Evolutionary conservation across 2,888 invertebrate species (phyloP), one percentile per base, ranked within the genome.

Genomic region (Ophion ventricosus): DNA sequence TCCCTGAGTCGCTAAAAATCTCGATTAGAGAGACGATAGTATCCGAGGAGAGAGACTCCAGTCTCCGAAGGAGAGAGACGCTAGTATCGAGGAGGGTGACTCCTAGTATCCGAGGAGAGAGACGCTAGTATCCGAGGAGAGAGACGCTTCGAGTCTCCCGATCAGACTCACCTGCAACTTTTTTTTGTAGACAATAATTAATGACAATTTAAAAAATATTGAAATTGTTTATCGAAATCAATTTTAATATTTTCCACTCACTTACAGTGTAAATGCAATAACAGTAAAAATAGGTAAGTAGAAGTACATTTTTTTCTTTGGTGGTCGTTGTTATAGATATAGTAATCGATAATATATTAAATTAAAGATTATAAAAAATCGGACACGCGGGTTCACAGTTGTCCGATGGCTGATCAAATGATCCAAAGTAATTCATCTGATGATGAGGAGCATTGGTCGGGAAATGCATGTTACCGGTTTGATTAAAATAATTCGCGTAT

Each of bases 1-100:
- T 64, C 63, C 63, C 63, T 35, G 63, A 64, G 63, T 29, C 29
- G 35, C 63, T 64, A 29, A 64, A 64, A 64, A 64, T 64, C 5
- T 64, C 63, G 4, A 29, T 64, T 29, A 64, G 63, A 29, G n/a
- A n/a, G n/a, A n/a, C n/a, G n/a, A n/a, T n/a, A n/a, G n/a, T n/a
- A n/a, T n/a, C n/a, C n/a, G n/a, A n/a, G n/a, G n/a, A n/a, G n/a
- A n/a, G n/a, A n/a, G n/a, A n/a, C n/a, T n/a, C n/a, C n/a, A n/a
- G n/a, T n/a, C n/a, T n/a, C n/a, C n/a, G n/a, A n/a, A n/a, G n/a
- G n/a, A n/a, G n/a, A n/a, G 63, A 64, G 29, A 64, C 63, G 17
- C 2, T 29, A 64, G 63, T 64, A 26, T 64, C 63, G 10, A 29
- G n/a, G 29, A 29, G 63, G 35, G 35, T 7, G 35, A 35, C 35